These are phyloP conservation scores for Plodia interpunctella DNA, from an alignment of 1,140 invertebrate species.

Conservation along the genomic window DNA sequence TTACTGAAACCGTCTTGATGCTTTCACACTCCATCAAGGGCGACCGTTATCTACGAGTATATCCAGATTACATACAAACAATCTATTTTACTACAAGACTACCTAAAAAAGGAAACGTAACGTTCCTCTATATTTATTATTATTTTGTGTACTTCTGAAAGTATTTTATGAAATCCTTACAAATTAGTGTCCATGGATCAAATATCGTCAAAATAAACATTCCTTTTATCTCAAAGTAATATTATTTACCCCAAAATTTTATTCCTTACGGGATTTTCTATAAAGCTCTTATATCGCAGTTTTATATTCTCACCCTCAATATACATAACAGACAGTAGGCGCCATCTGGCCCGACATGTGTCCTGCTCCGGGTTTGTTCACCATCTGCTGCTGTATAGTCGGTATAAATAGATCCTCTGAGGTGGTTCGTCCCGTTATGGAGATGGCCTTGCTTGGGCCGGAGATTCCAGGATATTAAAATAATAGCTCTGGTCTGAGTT, in stretches of 20 bases:
- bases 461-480: slow-evolving; percentile 1
- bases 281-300: not conserved
- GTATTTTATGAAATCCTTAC: no score
- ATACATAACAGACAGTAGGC: not conserved
- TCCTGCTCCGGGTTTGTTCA: not conserved
- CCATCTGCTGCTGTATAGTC: not conserved
- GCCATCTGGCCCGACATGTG: not conserved
- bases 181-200: no score
- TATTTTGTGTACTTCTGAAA: no score
- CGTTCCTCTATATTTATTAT: no score
- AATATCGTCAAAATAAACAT: no score
- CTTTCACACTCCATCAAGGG: not conserved
- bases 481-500: not conserved
- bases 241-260: no score
- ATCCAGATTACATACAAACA: not conserved
- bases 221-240: no score
- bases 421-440: not conserved
- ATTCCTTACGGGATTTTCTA: not conserved
- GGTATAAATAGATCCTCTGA: not conserved
- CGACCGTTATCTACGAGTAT: not conserved
- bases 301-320: not conserved
- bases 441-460: not conserved
- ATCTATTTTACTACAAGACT: no score
- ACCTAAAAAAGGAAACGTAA: no score
- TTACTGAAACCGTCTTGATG: not conserved